These are phyloP conservation scores for Mustela nigripes DNA, from an alignment of 2,113 vertebrate species.

Conservation along the genomic window DNA sequence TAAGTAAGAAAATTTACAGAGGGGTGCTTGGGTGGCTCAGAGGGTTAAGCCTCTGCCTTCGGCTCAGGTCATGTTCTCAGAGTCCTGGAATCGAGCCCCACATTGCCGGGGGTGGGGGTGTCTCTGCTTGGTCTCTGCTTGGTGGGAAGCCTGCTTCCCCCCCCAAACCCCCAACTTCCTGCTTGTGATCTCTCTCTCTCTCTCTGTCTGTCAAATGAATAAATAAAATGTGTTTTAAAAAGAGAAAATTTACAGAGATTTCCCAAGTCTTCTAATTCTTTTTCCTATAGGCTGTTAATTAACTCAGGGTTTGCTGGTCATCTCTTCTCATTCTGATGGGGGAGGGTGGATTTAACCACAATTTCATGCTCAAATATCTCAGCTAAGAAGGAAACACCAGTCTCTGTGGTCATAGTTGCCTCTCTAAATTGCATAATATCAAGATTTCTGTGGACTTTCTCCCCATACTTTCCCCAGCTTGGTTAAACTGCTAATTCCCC, in stretches of 20 bases:
- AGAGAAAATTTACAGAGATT: background rate
- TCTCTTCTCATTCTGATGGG: background rate
- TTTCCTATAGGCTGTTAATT: background rate
- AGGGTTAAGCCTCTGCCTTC: too few relatives aligned
- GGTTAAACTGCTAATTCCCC: background rate
- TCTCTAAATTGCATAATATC: background rate
- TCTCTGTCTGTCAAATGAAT: too few relatives aligned
- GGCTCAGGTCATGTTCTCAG: too few relatives aligned
- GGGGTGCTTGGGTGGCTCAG: too few relatives aligned
- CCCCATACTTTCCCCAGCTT: background rate
- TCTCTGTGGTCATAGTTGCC: background rate
- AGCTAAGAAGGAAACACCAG: background rate
- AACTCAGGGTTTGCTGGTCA: background rate
- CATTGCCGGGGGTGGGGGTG: too few relatives aligned
- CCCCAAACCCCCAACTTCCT: too few relatives aligned
- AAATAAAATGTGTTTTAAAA: too few relatives aligned
- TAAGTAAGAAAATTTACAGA: background rate
- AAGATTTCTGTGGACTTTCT: background rate
- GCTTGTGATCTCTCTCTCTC: too few relatives aligned
- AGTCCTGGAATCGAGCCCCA: too few relatives aligned
- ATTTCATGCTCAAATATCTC: background rate
- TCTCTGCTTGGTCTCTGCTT: too few relatives aligned
- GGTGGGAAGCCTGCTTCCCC: too few relatives aligned
- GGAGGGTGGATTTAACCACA: fast-evolving
- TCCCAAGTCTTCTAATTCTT: background rate